A percentile compares a stretch with the other conserved stretches of the same genome.
Conservation (phyloP, 2,888 invertebrate species). For the Ceramica pisi region DNA sequence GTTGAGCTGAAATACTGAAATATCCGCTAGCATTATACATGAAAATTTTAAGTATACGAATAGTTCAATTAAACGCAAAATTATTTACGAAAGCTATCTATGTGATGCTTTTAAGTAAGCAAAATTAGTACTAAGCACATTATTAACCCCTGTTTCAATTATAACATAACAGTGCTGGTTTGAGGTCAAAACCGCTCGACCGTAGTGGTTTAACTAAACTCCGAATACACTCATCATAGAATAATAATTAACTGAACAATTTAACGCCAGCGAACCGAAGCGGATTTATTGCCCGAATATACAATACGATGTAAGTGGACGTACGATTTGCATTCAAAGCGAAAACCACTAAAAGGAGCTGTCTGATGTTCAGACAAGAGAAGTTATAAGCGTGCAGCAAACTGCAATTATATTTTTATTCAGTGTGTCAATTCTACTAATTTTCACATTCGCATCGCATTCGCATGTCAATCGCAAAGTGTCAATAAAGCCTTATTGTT, state of each 20-base stretch:
- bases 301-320: slow-evolving; percentile 20
- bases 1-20: neutral
- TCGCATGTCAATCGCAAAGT: no score
- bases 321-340: slow-evolving; percentile 43
- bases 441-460: no score
- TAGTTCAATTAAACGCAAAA: neutral
- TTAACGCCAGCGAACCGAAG: slow-evolving; percentile 17
- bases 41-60: no score
- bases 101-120: neutral
- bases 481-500: no score
- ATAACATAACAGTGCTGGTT: neutral
- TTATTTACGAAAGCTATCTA: neutral
- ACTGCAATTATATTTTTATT: no score
- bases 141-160: neutral
- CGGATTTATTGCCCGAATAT: slow-evolving; percentile 37
- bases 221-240: slow-evolving; percentile 7
- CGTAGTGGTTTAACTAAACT: slow-evolving; percentile 1
- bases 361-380: neutral
- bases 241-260: slow-evolving; percentile 17
- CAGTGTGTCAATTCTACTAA: no score
- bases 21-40: no score
- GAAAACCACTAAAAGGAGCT: neutral
- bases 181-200: neutral
- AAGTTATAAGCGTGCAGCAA: neutral
- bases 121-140: neutral